Conservation (phyloP, 2,888 invertebrate genomes). For the Caprella mutica region DNA sequence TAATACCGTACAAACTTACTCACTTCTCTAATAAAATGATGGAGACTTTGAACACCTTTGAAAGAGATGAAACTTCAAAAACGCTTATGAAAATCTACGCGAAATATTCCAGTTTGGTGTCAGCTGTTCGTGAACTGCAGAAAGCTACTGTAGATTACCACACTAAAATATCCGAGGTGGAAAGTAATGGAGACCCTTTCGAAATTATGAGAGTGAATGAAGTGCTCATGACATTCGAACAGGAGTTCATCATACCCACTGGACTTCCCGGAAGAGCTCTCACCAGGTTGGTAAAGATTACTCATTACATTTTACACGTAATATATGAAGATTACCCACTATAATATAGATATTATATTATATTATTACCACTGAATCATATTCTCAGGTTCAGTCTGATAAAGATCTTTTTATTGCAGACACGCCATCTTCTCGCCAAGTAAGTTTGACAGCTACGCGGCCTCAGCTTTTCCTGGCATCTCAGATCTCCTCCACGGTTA, state of each 20-base stretch:
- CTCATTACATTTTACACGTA: too few species aligned
- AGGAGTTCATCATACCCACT: slow-evolving; percentile 23
- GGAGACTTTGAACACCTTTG: neutral
- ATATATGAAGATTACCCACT: too few species aligned
- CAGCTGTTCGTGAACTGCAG: neutral
- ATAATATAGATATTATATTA: too few species aligned
- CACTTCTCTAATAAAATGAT: neutral
- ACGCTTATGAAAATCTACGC: slow-evolving; percentile 13
- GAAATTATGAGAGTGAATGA: slow-evolving; percentile 22
- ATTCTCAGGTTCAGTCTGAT: too few species aligned
- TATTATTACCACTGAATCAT: too few species aligned
- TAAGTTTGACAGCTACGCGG: slow-evolving; percentile 20
- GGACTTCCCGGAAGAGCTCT: slow-evolving; percentile 28
- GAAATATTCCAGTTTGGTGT: slow-evolving; percentile 9
- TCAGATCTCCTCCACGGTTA: slow-evolving; percentile 18
- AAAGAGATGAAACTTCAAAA: neutral
- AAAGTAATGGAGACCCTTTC: too few species aligned
- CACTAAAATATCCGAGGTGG: too few species aligned
- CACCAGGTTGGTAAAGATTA: slow-evolving; percentile 20
- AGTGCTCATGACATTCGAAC: slow-evolving; percentile 31
- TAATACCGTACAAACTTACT: neutral
- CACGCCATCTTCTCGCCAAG: slow-evolving; percentile 25
- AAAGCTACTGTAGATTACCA: too few species aligned
- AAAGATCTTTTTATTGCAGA: too few species aligned
- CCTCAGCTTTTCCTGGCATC: slow-evolving; percentile 23